Conservation (phyloP, 2,888 invertebrate species). For the Catocala nupta region DNA sequence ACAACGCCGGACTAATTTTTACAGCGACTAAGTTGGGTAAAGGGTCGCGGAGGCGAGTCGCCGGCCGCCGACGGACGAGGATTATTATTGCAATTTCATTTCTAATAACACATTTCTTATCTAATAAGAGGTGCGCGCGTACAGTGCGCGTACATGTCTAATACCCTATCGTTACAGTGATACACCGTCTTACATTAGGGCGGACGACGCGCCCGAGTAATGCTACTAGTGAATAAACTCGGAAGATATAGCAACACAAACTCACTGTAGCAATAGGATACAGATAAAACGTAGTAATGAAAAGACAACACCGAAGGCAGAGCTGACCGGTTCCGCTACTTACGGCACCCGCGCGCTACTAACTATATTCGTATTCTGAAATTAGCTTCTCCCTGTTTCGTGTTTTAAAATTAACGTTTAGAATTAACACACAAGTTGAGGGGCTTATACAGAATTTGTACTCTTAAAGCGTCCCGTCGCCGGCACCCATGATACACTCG, state of each 20-base stretch:
- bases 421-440: conserved; percentile 82
- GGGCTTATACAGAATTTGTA: conserved; percentile 92
- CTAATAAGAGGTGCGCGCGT: conserved; percentile 78
- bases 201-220: conserved; percentile 40
- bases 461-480: conserved; percentile 87
- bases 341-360: conserved; percentile 71
- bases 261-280: conserved; percentile 84
- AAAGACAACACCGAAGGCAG: conserved; percentile 85
- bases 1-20: conserved; percentile 82
- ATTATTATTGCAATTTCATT: conserved; percentile 76
- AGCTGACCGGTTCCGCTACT: conserved; percentile 70
- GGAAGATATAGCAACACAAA: conserved; percentile 78
- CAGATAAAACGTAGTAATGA: conserved; percentile 72
- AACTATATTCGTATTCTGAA: conserved; percentile 64
- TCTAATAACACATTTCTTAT: conserved; percentile 86
- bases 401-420: conserved; percentile 80
- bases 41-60: conserved; percentile 60
- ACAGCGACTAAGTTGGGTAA: conserved; percentile 77
- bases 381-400: conserved; percentile 76
- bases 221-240: conserved; percentile 60
- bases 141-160: conserved; percentile 68
- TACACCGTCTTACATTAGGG: conserved; percentile 47
- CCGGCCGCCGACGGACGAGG: conserved; percentile 46
- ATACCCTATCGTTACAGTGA: conserved; percentile 84
- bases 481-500: conserved; percentile 59